These are phyloP conservation scores for Nycticorax nycticorax DNA, from an alignment of 2,113 vertebrate species.

Conservation along the genomic window DNA sequence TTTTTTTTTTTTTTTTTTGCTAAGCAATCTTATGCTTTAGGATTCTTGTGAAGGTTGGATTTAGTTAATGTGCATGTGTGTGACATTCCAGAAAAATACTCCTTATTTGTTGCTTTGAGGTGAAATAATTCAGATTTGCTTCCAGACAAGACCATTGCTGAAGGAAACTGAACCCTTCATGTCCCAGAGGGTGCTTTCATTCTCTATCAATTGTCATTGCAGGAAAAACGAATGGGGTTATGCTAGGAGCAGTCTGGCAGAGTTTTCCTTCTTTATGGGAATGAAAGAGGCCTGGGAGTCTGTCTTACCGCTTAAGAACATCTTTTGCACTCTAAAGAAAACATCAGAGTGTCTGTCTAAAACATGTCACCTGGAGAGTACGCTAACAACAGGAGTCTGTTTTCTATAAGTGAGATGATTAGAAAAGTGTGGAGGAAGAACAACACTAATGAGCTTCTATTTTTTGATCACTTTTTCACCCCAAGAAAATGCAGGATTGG, in stretches of 20 bases:
- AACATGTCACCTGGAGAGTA: slow-evolving; percentile 13
- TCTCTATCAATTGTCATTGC: neutral
- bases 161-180: neutral
- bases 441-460: neutral
- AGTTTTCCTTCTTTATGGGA: neutral
- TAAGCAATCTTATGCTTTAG: neutral
- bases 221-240: neutral
- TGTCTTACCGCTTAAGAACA: slow-evolving; percentile 5
- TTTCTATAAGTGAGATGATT: neutral
- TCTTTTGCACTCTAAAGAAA: slow-evolving; percentile 20
- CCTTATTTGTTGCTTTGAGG: neutral
- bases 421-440: neutral
- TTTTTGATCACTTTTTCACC: neutral
- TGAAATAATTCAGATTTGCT: slow-evolving; percentile 1
- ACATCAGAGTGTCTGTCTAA: neutral
- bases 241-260: neutral
- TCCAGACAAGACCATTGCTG: neutral
- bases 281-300: neutral
- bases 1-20: neutral
- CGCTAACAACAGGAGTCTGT: neutral
- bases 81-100: neutral
- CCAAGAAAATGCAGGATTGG: neutral
- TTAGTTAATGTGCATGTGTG: neutral
- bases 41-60: neutral
- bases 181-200: neutral